Conservation (phyloP, 2,113 vertebrate genomes). For the Callaeas wilsoni region DNA sequence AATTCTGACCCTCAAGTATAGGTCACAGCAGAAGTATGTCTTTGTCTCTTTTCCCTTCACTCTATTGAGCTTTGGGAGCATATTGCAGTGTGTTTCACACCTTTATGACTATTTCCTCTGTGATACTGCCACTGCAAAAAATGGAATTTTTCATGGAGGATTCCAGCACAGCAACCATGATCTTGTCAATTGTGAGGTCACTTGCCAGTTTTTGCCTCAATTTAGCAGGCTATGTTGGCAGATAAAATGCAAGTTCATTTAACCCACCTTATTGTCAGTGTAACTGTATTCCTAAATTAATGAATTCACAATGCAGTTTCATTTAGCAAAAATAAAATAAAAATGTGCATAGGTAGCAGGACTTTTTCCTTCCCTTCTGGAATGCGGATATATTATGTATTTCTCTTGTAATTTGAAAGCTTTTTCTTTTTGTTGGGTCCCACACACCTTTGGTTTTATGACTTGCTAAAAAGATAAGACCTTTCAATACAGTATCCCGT, state of each 20-base stretch:
- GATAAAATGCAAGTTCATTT: not conserved
- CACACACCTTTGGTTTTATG: not conserved
- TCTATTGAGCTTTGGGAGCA: not conserved
- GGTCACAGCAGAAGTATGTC: not conserved
- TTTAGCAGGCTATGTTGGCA: not conserved
- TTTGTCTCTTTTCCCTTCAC: not conserved
- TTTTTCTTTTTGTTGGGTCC: not conserved
- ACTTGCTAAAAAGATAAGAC: not conserved
- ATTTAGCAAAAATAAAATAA: not conserved
- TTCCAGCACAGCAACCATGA: not conserved
- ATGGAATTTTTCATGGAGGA: not conserved
- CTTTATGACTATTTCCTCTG: not conserved
- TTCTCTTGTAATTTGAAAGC: not conserved
- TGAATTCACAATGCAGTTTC: not conserved
- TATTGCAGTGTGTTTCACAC: not conserved
- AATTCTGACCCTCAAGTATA: not conserved
- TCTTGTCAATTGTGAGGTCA: not conserved
- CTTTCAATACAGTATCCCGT: not conserved
- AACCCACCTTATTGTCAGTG: not conserved
- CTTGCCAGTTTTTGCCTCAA: not conserved
- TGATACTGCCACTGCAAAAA: not conserved
- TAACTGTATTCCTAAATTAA: not conserved
- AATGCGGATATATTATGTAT: not conserved
- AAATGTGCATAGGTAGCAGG: not conserved
- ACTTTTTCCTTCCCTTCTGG: not conserved